phyloP scores from a whole-genome alignment of 2,888 invertebrate species.

The Meghimatium bilineatum region DNA sequence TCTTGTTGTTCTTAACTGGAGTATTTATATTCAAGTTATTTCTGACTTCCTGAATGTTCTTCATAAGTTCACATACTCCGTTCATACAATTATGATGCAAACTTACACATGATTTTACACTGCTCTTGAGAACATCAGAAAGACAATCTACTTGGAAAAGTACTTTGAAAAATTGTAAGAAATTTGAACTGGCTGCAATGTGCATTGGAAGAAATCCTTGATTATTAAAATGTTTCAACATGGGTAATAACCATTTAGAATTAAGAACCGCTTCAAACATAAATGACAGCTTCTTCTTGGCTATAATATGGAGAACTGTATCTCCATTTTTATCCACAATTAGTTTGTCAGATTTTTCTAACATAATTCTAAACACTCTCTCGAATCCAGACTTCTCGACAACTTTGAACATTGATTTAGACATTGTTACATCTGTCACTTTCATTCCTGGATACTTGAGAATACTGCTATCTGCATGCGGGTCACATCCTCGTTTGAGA shows the following conservation, averaged over 20 bases:
- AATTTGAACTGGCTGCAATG: conserved; percentile 37
- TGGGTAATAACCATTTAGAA: conserved; percentile 24
- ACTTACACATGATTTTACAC: neutral
- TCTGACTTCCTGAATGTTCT: conserved; percentile 8
- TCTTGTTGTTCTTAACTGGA: conserved; percentile 7
- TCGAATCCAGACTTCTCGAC: conserved; percentile 39
- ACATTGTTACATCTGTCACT: neutral
- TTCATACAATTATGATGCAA: neutral
- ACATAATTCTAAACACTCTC: conserved; percentile 28
- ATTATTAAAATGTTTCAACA: conserved; percentile 32
- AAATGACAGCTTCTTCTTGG: conserved; percentile 4
- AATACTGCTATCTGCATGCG: conserved; percentile 13
- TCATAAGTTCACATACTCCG: neutral
- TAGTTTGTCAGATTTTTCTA: conserved; percentile 36
- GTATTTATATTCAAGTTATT: conserved; percentile 18
- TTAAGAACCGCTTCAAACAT: conserved; percentile 17
- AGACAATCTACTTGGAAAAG: neutral
- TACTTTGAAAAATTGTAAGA: conserved; percentile 32
- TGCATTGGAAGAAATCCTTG: conserved; percentile 42
- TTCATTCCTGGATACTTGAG: conserved; percentile 17
- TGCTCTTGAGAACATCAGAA: neutral
- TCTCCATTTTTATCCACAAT: conserved; percentile 41
- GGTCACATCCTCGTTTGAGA: conserved; percentile 31
- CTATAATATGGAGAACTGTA: conserved; percentile 34
- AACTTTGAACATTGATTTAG: conserved; percentile 29